A percentile compares a stretch with the other conserved stretches of the same genome.
Conservation (phyloP, 1,140 invertebrate species). For the Halictus rubicundus region DNA sequence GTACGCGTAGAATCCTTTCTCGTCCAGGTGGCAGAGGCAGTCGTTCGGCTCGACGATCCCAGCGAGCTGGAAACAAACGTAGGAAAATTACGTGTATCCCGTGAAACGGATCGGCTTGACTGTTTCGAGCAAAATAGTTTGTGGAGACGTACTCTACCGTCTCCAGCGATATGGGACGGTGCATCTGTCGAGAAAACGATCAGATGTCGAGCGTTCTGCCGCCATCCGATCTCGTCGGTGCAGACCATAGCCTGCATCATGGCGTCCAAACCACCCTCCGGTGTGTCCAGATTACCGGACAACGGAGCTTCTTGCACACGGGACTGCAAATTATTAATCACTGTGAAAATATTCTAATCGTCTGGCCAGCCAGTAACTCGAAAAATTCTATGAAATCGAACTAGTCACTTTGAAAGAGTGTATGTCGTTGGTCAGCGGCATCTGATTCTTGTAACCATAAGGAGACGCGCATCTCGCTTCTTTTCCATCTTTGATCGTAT, state of each 20-base stretch:
- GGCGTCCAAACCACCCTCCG: slow-evolving; percentile 90
- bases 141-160: slow-evolving; percentile 81
- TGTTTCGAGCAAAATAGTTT: not conserved
- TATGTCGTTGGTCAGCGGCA: slow-evolving; percentile 84
- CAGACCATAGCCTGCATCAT: slow-evolving; percentile 88
- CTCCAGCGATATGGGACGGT: slow-evolving; percentile 84
- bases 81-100: too few species aligned
- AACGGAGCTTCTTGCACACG: slow-evolving; percentile 80
- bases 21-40: slow-evolving; percentile 88
- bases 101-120: too few species aligned
- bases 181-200: slow-evolving; percentile 84
- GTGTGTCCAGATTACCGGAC: slow-evolving; percentile 86
- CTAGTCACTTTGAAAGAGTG: slow-evolving; percentile 80
- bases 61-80: slow-evolving; percentile 82
- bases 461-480: slow-evolving; percentile 80
- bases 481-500: slow-evolving; percentile 57
- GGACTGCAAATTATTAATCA: slow-evolving; percentile 58
- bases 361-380: too few species aligned
- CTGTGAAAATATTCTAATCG: not conserved
- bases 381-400: too few species aligned
- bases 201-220: slow-evolving; percentile 83
- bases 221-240: slow-evolving; percentile 84
- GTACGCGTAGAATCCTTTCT: slow-evolving; percentile 85
- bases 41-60: slow-evolving; percentile 94
- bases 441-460: slow-evolving; percentile 87